These are phyloP conservation scores for Macrosteles quadrilineatus DNA, from an alignment of 1,140 invertebrate species.

Conservation along the genomic window DNA sequence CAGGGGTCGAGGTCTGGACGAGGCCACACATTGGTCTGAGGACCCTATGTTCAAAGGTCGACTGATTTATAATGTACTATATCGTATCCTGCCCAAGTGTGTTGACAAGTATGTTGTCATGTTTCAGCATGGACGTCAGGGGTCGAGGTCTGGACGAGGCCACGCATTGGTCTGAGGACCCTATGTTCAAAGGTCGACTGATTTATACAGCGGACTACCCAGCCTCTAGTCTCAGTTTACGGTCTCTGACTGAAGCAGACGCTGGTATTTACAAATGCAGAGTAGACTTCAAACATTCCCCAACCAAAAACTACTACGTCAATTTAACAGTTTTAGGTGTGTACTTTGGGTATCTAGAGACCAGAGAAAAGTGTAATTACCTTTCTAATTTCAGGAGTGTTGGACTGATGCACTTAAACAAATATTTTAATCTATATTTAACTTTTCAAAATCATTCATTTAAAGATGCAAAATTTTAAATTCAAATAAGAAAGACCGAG, in stretches of 20 bases:
- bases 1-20: not conserved
- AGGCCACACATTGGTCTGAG: not conserved
- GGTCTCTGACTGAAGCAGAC: conserved; percentile 66
- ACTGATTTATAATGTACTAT: not conserved
- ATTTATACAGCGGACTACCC: conserved; percentile 55
- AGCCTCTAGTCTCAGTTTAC: conserved; percentile 62
- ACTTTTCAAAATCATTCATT: too few relatives aligned
- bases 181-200: conserved; percentile 54
- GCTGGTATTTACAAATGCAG: conserved; percentile 84
- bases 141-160: conserved; percentile 9
- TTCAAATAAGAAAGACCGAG: too few relatives aligned
- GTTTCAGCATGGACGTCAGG: conserved; percentile 21
- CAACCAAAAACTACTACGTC: conserved; percentile 82
- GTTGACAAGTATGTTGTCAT: not conserved
- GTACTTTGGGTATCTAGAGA: too few relatives aligned
- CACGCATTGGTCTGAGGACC: conserved; percentile 54
- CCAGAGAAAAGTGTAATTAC: too few relatives aligned
- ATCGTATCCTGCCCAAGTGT: too few relatives aligned
- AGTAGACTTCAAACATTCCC: conserved; percentile 86
- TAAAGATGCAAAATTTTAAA: too few relatives aligned
- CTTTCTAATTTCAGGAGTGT: not conserved
- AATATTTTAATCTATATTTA: too few relatives aligned
- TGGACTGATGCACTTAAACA: too few relatives aligned
- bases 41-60: not conserved
- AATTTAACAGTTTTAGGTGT: conserved; percentile 89